phyloP scores from a whole-genome alignment of 2,797 vertebrate species.

The Chrysocyon brachyurus region DNA sequence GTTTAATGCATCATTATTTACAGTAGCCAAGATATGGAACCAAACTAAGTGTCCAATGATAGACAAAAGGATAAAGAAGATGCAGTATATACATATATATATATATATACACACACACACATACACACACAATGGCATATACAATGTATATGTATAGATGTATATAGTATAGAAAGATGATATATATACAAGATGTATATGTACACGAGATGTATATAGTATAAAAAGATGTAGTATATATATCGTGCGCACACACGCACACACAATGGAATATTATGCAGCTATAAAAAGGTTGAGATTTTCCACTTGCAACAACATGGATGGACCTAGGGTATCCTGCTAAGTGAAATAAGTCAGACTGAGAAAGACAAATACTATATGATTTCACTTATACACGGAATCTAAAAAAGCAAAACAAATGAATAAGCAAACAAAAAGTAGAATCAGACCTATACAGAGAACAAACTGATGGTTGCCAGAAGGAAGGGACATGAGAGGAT shows the following conservation, averaged over 20 bases:
- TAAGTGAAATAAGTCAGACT: background rate
- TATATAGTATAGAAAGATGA: too few relatives aligned
- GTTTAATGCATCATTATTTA: background rate
- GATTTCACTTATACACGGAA: background rate
- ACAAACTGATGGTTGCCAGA: background rate
- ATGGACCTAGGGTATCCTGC: background rate
- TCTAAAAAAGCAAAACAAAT: background rate
- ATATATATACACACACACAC: background rate
- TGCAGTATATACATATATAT: background rate
- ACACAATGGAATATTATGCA: background rate
- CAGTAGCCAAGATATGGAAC: background rate
- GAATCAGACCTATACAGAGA: background rate
- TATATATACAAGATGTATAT: too few relatives aligned
- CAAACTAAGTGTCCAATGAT: background rate
- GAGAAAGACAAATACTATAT: background rate
- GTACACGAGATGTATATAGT: too few relatives aligned
- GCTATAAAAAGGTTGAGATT: background rate
- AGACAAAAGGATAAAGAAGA: background rate
- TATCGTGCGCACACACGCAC: accelerated
- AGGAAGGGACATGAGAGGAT: background rate
- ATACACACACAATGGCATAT: background rate
- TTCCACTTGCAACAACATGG: background rate
- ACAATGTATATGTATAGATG: too few relatives aligned
- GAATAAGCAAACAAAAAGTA: background rate
- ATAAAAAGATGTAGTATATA: too few relatives aligned